Conservation (phyloP, 2,113 vertebrate species). For the Pelecanus crispus region DNA sequence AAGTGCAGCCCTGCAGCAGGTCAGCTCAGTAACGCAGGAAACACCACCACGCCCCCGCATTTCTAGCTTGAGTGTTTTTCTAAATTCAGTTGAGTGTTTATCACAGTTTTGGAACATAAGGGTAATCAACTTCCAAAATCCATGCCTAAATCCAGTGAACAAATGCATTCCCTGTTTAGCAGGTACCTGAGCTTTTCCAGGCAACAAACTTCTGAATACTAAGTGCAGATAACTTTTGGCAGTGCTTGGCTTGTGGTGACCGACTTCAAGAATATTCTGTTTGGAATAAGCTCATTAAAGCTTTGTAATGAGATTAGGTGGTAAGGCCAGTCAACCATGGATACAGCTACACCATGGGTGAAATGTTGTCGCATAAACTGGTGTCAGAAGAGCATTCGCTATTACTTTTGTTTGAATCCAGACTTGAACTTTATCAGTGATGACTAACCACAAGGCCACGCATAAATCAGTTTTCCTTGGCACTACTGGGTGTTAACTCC, state of each 20-base stretch:
- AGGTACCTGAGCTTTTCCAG: background rate
- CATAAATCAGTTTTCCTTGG: background rate
- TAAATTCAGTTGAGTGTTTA: background rate
- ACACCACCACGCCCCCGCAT: accelerated
- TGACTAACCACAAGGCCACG: background rate
- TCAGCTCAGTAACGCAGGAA: background rate
- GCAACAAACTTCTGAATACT: background rate
- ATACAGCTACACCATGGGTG: accelerated
- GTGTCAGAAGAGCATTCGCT: background rate
- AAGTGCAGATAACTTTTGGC: background rate
- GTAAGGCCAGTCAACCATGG: background rate
- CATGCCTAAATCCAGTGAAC: background rate
- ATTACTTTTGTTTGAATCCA: background rate
- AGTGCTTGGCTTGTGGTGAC: background rate
- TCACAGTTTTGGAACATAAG: accelerated
- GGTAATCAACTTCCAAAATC: background rate
- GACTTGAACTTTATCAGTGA: background rate
- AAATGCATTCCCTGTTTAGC: background rate
- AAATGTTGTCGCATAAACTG: background rate
- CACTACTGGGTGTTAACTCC: background rate
- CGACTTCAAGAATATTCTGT: background rate
- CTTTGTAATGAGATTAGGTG: background rate
- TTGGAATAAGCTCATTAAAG: background rate
- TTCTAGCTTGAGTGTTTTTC: background rate
- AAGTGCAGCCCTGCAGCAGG: background rate